Evolutionary conservation across 2,888 invertebrate species (phyloP), one percentile per base, ranked within the genome.

Genomic region (Pheosia tremula): DNA sequence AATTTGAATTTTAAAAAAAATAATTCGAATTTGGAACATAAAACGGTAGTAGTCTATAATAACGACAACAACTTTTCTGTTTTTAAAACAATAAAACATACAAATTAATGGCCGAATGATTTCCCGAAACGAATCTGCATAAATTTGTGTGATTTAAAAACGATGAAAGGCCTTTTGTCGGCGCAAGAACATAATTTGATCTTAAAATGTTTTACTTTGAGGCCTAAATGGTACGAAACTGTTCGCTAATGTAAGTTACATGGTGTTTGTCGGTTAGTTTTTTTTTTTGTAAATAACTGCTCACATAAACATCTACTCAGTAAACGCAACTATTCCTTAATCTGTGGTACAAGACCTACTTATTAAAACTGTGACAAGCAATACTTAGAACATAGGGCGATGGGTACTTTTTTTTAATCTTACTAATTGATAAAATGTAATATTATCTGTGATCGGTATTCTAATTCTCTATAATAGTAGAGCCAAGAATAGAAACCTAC

Each of bases 21-120:
- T 24, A 54, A 70, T 71, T 63, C 60, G 69, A 74, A 67, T 73
- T 70, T 59, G 59, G 70, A 72, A 75, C 75, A 68, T 67, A 64
- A 74, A 85, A 86, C 85, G 78, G 86, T 82, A 86, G 85, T 74
- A 86, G 85, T 74, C 80, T 66, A 73, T 77, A 74, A 80, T 83
- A 80, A 80, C 72, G 74, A 77, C 74, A 78, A 78, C 73, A 64
- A 64, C 68, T 72, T 78, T 76, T 66, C 62, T 68, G 72, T 72
- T 69, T 45, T 52, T 63, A 66, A 68, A 73, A 79, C 79, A 80
- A 82, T 79, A 78, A 77, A 75, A 73, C 72, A 61, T 61, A 62
- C 60, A 62, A 64, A 79, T 74, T 71, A 75, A 81, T 71, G 69
- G 75, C 56, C 60, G 63, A 82, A 75, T 70, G 72, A 77, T 80